phyloP scores from a whole-genome alignment of 2,888 invertebrate species.

The Rotaria magnacalcarata region DNA sequence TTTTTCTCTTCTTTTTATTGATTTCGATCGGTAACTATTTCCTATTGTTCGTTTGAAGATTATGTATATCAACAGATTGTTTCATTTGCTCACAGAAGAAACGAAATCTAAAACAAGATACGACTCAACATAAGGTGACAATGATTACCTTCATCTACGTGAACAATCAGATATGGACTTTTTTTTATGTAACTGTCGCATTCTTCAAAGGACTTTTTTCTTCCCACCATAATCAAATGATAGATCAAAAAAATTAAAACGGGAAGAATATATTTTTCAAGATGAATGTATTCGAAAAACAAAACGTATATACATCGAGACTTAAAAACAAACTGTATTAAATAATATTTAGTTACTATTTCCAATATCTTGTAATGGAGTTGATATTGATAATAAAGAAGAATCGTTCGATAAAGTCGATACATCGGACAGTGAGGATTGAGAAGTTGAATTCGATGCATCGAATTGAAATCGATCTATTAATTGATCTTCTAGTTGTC shows the following conservation, averaged over 20 bases:
- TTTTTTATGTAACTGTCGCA: neutral
- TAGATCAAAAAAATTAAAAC: neutral
- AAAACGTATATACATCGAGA: neutral
- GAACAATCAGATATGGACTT: neutral
- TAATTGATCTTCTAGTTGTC: slow-evolving; percentile 33
- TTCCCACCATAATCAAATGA: neutral
- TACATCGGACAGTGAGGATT: neutral
- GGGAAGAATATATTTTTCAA: neutral
- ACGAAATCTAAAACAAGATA: slow-evolving; percentile 12
- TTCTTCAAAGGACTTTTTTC: neutral
- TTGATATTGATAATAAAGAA: neutral
- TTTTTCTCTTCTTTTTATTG: neutral
- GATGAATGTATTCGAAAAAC: neutral
- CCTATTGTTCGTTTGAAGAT: neutral
- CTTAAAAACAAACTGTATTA: neutral
- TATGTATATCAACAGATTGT: neutral
- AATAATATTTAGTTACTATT: neutral
- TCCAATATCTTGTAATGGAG: slow-evolving; percentile 25
- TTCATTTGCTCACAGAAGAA: neutral
- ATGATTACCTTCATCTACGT: neutral
- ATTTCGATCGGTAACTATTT: neutral
- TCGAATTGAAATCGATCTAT: slow-evolving; percentile 11
- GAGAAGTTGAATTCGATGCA: neutral
- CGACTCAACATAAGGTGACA: neutral
- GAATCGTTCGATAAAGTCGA: neutral